Conservation (phyloP, 2,888 invertebrate species). For the Branchipolynoe longqiensis region DNA sequence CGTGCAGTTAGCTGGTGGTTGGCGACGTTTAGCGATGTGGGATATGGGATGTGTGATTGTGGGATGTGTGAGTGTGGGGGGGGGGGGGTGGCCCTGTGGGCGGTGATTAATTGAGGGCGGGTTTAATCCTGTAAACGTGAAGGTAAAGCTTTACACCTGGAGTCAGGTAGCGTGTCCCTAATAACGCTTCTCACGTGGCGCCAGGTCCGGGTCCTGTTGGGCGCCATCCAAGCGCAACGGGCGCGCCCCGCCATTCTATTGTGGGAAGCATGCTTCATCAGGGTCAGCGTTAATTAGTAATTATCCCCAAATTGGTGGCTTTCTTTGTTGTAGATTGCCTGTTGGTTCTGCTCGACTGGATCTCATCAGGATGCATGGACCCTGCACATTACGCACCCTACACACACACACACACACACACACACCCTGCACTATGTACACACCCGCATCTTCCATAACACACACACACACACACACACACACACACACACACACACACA, state of each 20-base stretch:
- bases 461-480: no score
- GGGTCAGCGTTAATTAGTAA: conserved; percentile 42
- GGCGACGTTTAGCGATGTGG: no score
- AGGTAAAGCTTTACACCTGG: neutral
- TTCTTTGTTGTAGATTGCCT: conserved; percentile 27
- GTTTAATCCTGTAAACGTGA: neutral
- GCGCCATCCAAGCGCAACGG: conserved; percentile 23
- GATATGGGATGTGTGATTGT: no score
- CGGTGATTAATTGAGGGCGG: neutral
- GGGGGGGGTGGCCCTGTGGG: conserved; percentile 25
- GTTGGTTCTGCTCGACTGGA: conserved; percentile 19
- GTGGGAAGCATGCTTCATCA: conserved; percentile 42
- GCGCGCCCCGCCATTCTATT: conserved; percentile 9
- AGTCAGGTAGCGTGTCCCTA: neutral
- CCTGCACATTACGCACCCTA: no score
- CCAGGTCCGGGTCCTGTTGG: neutral
- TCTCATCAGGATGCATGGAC: neutral
- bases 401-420: no score
- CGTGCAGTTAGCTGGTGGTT: no score
- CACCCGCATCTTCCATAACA: no score
- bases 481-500: no score
- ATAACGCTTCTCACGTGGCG: neutral
- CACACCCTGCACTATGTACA: no score
- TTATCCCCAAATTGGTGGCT: conserved; percentile 38
- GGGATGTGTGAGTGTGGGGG: no score